Base-by-base conservation (phyloP, 2,113 vertebrate genomes). In the Pteropus alecto region DNA sequence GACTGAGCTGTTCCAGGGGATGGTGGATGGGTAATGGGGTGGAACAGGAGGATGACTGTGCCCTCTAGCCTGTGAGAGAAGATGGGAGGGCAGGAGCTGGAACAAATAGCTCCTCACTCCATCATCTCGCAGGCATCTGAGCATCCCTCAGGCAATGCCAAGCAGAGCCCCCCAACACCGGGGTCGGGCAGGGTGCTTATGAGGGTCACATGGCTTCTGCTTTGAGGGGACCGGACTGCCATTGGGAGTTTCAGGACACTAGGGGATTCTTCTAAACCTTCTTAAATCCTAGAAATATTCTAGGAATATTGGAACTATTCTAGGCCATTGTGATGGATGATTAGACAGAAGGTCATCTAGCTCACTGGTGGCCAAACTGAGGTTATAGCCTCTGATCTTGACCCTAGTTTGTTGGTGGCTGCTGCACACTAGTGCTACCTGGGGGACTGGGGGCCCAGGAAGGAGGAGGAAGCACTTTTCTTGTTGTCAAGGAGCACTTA, bases 81-180 rank as follows among this genome's bases (percentile, higher is more conserved):
- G 46, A 60, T 8, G 65, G 41, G 67, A 68, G 38, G 43, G 70
- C 38, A n/a, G 0, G 16, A 58, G 26, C 77, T 56, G 83, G 86
- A 96, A 96, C 77, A 77, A 89, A 97, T 1, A 21, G 28, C 33
- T 96, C 73, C 65, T 81, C 93, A 81, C 78, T 89, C 63, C 70
- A 90, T 26, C 93, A 97, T 94, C 77, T 60, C 28, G 85, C 68
- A 89, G 96, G 94, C 93, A 96, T 96, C 89, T 85, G 74, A 84
- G 86, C n/a, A 35, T 21, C 73, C 56, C 38, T 74, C 58, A 56
- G 28, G 93, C 61, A 67, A 56, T 89, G 46, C 78, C 11, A 14
- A 35, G 71, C n/a, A 76, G 71, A 7, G 58, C 28, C 38, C 38
- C 30, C 35, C 28, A 30, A 18, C 60, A 51, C 26, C 10, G 19